Evolutionary conservation across 2,888 invertebrate species (phyloP), one percentile per base, ranked within the genome.

Genomic region (Erebia ligea): DNA sequence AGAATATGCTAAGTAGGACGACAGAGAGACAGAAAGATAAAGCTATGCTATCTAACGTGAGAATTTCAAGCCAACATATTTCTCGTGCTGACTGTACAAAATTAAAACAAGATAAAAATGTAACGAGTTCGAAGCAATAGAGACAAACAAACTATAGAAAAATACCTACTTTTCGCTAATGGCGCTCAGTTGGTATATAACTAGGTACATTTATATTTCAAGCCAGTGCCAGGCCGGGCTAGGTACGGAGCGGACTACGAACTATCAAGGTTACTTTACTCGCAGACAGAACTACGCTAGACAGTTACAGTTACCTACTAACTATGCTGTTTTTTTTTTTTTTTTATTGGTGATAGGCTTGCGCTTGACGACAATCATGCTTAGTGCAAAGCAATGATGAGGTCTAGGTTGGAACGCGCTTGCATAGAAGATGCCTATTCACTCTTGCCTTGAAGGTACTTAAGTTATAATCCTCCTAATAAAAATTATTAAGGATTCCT

Each of bases 141-240:
- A 52, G 52, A 52, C 8, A 50, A 15, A 52, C 21, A 52, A 34
- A 34, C 25, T 34, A 58, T 15, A 34, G 57, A 58, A 50, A n/a
- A 21, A n/a, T 34, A 40, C 57, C 11, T 17, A 52, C 34, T 50
- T 48, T 25, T 45, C 58, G n/a, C 25, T 59, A 59, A 40, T 17
- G 40, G 54, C 54, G 21, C 10, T 54, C 17, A 10, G 52, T 52
- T 17, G 52, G 45, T n/a, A 45, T 1, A 11, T 45, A 11, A 17
- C 25, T 59, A 25, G 70, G 62, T 59, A 70, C 67, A 61, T 70
- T 74, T 70, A 63, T 68, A 56, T 71, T 69, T 70, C 61, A 78
- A 76, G 72, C 76, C 76, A 77, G 88, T 88, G 81, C 84, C 89
- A 79, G 84, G 67, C 82, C 73, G 86, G 80, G 86, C 86, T 77